A percentile compares a stretch with the other conserved stretches of the same genome.
These are phyloP conservation scores for Pachypanchax playfairii DNA, from an alignment of 2,113 vertebrate species.

Conservation along the genomic window DNA sequence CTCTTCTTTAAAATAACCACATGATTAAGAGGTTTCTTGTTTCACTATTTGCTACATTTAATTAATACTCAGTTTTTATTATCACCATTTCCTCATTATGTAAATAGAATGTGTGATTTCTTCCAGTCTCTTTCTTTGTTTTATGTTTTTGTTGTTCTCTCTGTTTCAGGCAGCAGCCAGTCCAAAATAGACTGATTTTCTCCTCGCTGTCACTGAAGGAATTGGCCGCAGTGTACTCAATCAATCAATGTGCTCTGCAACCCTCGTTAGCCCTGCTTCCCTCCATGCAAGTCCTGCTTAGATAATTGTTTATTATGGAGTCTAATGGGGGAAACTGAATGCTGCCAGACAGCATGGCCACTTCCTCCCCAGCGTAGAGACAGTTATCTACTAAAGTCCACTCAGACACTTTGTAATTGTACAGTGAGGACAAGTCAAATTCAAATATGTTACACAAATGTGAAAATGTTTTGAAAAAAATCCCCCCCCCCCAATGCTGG, in stretches of 20 bases:
- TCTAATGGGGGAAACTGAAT: slow-evolving; percentile 62
- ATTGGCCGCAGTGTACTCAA: slow-evolving; percentile 58
- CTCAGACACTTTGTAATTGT: slow-evolving; percentile 46
- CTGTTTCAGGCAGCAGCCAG: slow-evolving; percentile 41
- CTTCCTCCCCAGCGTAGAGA: slow-evolving; percentile 59
- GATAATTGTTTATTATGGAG: slow-evolving; percentile 78
- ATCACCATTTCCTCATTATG: slow-evolving; percentile 50
- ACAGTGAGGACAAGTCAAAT: slow-evolving; percentile 60
- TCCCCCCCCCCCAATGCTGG: neutral
- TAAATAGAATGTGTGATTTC: slow-evolving; percentile 53
- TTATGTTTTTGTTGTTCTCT: slow-evolving; percentile 16
- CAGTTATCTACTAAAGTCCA: slow-evolving; percentile 51
- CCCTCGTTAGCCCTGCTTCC: slow-evolving; percentile 52
- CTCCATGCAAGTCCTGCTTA: slow-evolving; percentile 49
- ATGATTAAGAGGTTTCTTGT: slow-evolving; percentile 66
- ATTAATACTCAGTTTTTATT: slow-evolving; percentile 66
- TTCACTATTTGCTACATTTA: slow-evolving; percentile 68
- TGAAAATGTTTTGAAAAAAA: no score
- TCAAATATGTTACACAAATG: slow-evolving; percentile 50
- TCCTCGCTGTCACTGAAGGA: slow-evolving; percentile 61
- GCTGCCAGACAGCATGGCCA: slow-evolving; percentile 31
- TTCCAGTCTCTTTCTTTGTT: slow-evolving; percentile 26
- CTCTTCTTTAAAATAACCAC: slow-evolving; percentile 72
- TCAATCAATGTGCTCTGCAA: slow-evolving; percentile 65
- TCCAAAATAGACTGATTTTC: slow-evolving; percentile 74